Base-by-base conservation (phyloP, 2,797 vertebrate species). In the Sebastes kiyomatsui region DNA sequence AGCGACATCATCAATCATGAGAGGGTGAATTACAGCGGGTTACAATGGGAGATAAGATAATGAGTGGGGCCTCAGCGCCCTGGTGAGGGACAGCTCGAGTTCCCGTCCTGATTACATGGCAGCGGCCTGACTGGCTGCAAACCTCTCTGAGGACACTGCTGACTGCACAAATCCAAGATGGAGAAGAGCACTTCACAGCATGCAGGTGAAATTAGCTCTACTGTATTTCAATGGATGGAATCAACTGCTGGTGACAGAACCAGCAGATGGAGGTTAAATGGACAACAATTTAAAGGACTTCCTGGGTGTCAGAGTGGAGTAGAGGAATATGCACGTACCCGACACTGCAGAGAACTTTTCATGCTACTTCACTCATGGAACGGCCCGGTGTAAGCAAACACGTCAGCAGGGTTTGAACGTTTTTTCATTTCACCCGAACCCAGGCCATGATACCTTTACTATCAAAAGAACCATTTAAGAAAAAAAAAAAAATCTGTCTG, bases 41-140 rank as follows among this genome's bases (percentile, higher is more conserved):
- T 79, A 95, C 95, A 95, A 95, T 87, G 79, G 93, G 81, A 90
- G 92, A 92, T 93, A 93, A 92, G 93, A 94, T 95, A 95, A 94
- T 93, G 93, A 94, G 85, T 54, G 89, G 91, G 93, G 90, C 90
- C 88, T 84, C 87, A 66, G 88, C 60, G 78, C 81, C 77, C 91
- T 61, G 90, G 27, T 77, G 88, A 90, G 84, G 79, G 81, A 82
- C 82, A 64, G 93, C 90, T 95, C 92, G 32, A 90, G 91, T 94
- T 94, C 90, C 94, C 74, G 64, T 88, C 87, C 91, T 89, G 90
- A 92, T 93, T 91, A 94, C 83, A 88, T 32, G 75, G 88, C 86
- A 72, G 81, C 55, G 32, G 76, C 79, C 77, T 13, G 55, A 68
- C 67, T 69, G 72, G 60, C 75, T 71, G 74, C 72, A 54, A 70